Percentiles rank a stretch among this genome's conserved stretches.
phyloP scores from a whole-genome alignment of 1,140 invertebrate genomes.

The Ostrea denselamellosa region DNA sequence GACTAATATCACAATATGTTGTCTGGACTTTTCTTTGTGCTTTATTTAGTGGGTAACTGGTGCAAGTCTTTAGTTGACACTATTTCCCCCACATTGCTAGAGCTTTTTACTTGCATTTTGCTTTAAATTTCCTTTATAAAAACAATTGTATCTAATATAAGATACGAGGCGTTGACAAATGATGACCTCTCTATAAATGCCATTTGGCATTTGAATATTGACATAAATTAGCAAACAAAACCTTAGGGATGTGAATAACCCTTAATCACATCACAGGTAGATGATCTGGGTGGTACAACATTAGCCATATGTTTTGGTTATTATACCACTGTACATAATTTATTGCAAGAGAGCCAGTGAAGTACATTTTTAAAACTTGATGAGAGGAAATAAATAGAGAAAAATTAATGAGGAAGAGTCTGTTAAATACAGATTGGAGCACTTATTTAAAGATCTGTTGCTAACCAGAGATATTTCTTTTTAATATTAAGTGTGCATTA shows the following conservation, averaged over 20 bases:
- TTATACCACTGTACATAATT: background rate
- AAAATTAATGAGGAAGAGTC: conserved; percentile 2
- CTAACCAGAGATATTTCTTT: background rate
- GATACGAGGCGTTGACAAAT: too few species aligned
- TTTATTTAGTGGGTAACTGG: too few species aligned
- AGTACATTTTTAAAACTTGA: background rate
- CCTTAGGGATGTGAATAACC: background rate
- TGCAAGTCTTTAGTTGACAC: too few species aligned
- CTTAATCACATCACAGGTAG: background rate
- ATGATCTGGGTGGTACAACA: background rate
- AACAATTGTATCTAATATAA: too few species aligned
- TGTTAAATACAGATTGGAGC: background rate
- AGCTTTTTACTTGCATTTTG: too few species aligned
- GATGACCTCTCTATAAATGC: background rate
- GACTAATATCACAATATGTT: background rate
- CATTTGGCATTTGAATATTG: background rate
- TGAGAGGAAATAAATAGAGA: background rate
- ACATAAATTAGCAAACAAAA: background rate
- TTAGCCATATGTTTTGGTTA: background rate
- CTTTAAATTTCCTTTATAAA: too few species aligned
- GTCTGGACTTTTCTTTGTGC: background rate
- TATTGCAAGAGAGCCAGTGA: background rate
- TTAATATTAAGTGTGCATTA: background rate
- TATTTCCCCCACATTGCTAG: too few species aligned
- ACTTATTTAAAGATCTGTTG: background rate